Percentiles rank a stretch among this genome's conserved stretches.
These are phyloP conservation scores for Polyergus mexicanus DNA, from an alignment of 1,140 invertebrate species.

Conservation along the genomic window DNA sequence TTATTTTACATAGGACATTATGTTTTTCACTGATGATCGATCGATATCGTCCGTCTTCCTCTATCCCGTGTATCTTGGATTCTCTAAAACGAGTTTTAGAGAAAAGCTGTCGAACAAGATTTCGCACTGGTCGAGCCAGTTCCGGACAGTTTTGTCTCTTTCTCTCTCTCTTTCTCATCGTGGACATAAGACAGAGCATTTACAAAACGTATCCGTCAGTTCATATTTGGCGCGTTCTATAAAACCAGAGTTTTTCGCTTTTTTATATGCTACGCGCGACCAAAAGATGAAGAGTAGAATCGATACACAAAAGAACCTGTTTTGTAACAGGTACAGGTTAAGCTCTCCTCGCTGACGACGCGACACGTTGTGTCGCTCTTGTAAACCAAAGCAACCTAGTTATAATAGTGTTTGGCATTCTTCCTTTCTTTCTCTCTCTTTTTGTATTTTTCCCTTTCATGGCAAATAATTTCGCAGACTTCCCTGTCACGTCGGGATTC, in stretches of 20 bases:
- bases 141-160: conserved; percentile 33
- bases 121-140: conserved; percentile 46
- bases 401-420: conserved; percentile 25
- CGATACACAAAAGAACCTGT: conserved; percentile 65
- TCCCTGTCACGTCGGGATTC: conserved; percentile 1
- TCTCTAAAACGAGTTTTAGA: conserved; percentile 14
- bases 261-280: conserved; percentile 21
- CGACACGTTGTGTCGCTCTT: conserved; percentile 17
- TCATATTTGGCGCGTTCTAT: conserved; percentile 49
- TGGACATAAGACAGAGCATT: conserved; percentile 49
- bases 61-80: conserved; percentile 2
- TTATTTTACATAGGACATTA: conserved; percentile 6
- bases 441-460: not conserved
- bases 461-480: conserved; percentile 22
- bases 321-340: conserved; percentile 65
- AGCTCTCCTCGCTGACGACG: conserved; percentile 27
- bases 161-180: not conserved
- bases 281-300: conserved; percentile 37
- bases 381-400: conserved; percentile 13
- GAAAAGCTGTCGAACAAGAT: conserved; percentile 62
- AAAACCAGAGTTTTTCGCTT: conserved; percentile 36
- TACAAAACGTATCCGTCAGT: conserved; percentile 28
- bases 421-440: conserved; percentile 1
- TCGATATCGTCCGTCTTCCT: conserved; percentile 13
- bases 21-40: conserved; percentile 1